These are phyloP conservation scores for Eretmochelys imbricata DNA, from an alignment of 2,113 vertebrate species.

Conservation along the genomic window DNA sequence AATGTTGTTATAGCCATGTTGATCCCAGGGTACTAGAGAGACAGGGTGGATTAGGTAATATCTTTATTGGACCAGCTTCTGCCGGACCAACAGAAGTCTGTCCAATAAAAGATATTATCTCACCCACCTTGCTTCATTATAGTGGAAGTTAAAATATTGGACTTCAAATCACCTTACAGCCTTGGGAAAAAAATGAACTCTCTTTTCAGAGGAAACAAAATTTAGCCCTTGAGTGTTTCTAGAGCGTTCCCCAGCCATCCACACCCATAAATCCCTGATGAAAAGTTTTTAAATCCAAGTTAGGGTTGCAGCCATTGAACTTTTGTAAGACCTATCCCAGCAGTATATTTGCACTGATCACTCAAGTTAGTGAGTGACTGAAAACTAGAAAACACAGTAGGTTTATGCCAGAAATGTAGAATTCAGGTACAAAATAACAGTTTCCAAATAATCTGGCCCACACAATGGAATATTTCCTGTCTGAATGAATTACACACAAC, in stretches of 20 bases:
- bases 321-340: not conserved
- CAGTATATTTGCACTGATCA: slow-evolving; percentile 14
- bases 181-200: not conserved
- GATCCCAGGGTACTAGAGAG: not conserved
- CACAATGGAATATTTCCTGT: slow-evolving; percentile 65
- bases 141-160: not conserved
- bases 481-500: slow-evolving; percentile 38
- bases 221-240: not conserved
- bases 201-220: not conserved
- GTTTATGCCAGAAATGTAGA: slow-evolving; percentile 46
- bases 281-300: slow-evolving; percentile 6
- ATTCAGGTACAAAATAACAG: slow-evolving; percentile 62
- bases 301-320: slow-evolving; percentile 30
- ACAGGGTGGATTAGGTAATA: not conserved
- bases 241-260: slow-evolving; percentile 1
- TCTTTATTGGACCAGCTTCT: not conserved
- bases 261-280: slow-evolving; percentile 30
- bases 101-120: not conserved
- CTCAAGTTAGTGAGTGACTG: slow-evolving; percentile 31
- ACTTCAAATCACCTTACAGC: slow-evolving; percentile 2
- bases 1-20: not conserved
- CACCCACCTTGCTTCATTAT: not conserved
- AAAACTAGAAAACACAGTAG: not conserved
- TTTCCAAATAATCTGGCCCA: slow-evolving; percentile 57
- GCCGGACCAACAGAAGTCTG: not conserved